Percentiles rank a stretch among this genome's conserved stretches.
These are phyloP conservation scores for Coendou prehensilis DNA, from an alignment of 2,797 vertebrate species.

Conservation along the genomic window DNA sequence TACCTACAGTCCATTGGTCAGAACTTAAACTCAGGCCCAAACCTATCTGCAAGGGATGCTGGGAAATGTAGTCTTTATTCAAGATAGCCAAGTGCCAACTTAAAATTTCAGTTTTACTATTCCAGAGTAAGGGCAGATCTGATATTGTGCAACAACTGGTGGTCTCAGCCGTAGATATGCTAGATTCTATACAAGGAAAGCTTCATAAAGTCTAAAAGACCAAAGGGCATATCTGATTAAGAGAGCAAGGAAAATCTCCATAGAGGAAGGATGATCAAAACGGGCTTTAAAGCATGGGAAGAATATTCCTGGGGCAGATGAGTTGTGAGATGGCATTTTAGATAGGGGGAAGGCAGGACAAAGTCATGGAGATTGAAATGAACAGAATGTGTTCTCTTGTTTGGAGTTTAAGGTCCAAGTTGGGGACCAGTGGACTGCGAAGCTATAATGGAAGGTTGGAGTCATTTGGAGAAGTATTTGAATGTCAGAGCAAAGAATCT, in stretches of 20 bases:
- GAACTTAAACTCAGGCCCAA: slow-evolving; percentile 26
- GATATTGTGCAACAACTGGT: neutral
- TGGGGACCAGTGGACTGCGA: neutral
- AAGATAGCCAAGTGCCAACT: neutral
- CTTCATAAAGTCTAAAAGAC: neutral
- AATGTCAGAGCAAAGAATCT: neutral
- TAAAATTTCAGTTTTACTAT: neutral
- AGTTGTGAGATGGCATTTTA: neutral
- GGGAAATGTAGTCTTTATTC: neutral
- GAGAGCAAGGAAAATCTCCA: neutral
- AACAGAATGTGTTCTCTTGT: slow-evolving; percentile 11
- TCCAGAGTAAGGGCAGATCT: neutral
- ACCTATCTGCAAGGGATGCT: neutral
- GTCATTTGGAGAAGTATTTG: neutral
- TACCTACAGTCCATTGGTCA: neutral
- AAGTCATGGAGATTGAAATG: neutral
- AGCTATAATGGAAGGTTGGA: neutral
- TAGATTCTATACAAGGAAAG: neutral
- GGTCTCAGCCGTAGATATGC: neutral
- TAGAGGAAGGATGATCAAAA: neutral
- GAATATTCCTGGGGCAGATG: slow-evolving; percentile 16
- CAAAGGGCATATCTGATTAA: slow-evolving; percentile 9
- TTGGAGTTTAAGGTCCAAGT: neutral
- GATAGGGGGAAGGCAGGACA: neutral
- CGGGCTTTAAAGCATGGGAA: neutral